Percentiles rank a stretch among this genome's conserved stretches.
phyloP scores from a whole-genome alignment of 2,797 vertebrate species.

The Gobio occitaniae region DNA sequence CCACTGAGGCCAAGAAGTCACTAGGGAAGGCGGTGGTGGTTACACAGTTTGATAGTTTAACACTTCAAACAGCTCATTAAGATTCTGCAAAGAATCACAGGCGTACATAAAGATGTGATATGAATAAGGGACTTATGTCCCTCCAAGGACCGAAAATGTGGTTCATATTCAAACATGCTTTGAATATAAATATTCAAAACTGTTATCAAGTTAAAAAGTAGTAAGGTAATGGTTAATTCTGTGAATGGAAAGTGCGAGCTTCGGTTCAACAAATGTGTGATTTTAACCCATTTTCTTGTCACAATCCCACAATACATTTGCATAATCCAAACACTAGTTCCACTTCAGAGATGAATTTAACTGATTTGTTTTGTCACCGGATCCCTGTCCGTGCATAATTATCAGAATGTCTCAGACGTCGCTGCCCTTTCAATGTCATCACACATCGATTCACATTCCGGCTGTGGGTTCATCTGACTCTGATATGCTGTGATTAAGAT shows the following conservation, averaged over 20 bases:
- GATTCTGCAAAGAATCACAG: slow-evolving; percentile 26
- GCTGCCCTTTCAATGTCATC: slow-evolving; percentile 56
- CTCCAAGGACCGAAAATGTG: slow-evolving; percentile 19
- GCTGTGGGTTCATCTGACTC: slow-evolving; percentile 40
- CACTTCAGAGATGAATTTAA: slow-evolving; percentile 34
- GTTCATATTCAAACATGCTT: slow-evolving; percentile 17
- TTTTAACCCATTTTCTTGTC: slow-evolving; percentile 25
- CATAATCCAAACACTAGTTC: slow-evolving; percentile 34
- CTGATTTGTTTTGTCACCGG: slow-evolving; percentile 49
- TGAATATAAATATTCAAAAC: slow-evolving; percentile 8
- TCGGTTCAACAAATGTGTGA: background rate
- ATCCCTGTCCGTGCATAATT: slow-evolving; percentile 45
- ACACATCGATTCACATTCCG: slow-evolving; percentile 46
- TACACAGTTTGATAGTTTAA: slow-evolving; percentile 42
- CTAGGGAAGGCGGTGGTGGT: slow-evolving; percentile 16
- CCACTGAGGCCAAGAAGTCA: slow-evolving; percentile 38
- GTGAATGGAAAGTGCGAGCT: background rate
- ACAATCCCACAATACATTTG: slow-evolving; percentile 19
- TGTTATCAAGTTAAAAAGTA: background rate
- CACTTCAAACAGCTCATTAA: slow-evolving; percentile 46
- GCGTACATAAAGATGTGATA: slow-evolving; percentile 1
- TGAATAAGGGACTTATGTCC: slow-evolving; percentile 20
- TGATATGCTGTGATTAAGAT: slow-evolving; percentile 57
- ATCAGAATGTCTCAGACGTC: slow-evolving; percentile 43
- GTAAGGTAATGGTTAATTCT: background rate